These are phyloP conservation scores for Psilopsiagon aurifrons DNA, from an alignment of 2,113 vertebrate genomes.

Conservation along the genomic window DNA sequence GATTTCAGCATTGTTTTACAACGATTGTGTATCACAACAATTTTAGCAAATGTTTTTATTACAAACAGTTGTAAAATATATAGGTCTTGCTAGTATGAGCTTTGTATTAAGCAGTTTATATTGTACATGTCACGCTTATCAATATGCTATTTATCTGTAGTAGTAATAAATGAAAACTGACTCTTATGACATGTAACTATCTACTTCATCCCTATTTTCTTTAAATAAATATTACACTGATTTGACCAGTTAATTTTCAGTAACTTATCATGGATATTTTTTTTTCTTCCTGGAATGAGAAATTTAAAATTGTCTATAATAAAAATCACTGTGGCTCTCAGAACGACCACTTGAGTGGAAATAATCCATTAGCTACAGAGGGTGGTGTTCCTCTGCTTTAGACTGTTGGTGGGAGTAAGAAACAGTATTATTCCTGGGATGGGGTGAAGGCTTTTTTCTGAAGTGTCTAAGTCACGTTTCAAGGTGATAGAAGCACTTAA, in stretches of 20 bases:
- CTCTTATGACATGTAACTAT: constrained; percentile 32
- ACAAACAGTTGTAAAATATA: constrained; percentile 33
- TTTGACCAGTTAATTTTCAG: constrained; percentile 26
- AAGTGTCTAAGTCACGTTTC: not conserved
- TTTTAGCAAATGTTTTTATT: constrained; percentile 38
- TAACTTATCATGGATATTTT: not conserved
- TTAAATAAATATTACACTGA: constrained; percentile 47
- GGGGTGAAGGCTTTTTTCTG: not conserved
- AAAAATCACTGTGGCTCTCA: not conserved
- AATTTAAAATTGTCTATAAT: not conserved
- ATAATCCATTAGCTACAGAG: not conserved
- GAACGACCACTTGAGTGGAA: not conserved
- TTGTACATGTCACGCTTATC: constrained; percentile 20
- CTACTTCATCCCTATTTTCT: constrained; percentile 29
- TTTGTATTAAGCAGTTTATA: constrained; percentile 60
- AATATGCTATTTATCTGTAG: constrained; percentile 41
- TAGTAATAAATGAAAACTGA: constrained; percentile 58
- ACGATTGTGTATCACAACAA: not conserved
- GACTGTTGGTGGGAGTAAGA: not conserved
- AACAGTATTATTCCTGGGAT: not conserved
- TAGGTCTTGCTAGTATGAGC: constrained; percentile 17
- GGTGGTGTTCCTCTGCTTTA: not conserved
- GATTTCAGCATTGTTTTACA: constrained; percentile 9
- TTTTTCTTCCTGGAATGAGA: constrained; percentile 21
- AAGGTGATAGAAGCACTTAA: not conserved